These are phyloP conservation scores for Ophioderma brevispina DNA, from an alignment of 35 echinoderm and acorn worm genomes.

Conservation along the genomic window DNA sequence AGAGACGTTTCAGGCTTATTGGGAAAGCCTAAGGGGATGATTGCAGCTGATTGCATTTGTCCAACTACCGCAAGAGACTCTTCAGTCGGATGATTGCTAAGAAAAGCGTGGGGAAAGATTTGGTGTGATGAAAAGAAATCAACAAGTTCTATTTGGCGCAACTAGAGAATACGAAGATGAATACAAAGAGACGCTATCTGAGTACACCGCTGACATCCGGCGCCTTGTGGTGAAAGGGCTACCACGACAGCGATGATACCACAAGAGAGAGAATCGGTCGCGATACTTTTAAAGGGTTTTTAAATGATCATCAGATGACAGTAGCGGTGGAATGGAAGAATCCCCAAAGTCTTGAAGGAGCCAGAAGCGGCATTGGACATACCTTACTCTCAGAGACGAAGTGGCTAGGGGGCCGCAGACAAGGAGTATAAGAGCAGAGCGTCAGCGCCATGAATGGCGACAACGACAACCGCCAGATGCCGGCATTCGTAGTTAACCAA, in stretches of 20 bases:
- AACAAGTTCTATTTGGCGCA: conserved; percentile 1
- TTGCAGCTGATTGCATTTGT: conserved; percentile 37
- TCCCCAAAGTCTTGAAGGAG: conserved; percentile 26
- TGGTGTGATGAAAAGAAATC: conserved; percentile 24
- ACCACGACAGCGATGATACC: conserved; percentile 6
- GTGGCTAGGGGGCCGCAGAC: background rate
- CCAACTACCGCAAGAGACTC: conserved; percentile 3
- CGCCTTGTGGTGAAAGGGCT: conserved; percentile 22
- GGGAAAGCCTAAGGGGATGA: background rate
- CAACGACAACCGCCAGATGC: background rate
- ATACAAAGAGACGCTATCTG: conserved; percentile 24
- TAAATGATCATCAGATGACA: conserved; percentile 37
- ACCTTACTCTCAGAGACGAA: background rate
- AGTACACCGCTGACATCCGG: conserved; percentile 39
- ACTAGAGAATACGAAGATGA: conserved; percentile 24
- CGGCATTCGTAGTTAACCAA: too few species aligned
- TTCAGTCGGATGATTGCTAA: background rate
- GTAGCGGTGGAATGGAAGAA: conserved; percentile 31
- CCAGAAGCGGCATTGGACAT: conserved; percentile 2
- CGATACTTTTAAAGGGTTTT: conserved; percentile 6
- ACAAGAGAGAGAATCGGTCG: conserved; percentile 39
- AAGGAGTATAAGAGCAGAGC: background rate
- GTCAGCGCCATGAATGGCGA: too few species aligned
- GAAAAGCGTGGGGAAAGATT: conserved; percentile 8
- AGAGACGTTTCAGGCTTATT: conserved; percentile 7